Conservation (phyloP, 2,888 invertebrate genomes). For the Rhorus exstirpatorius region DNA sequence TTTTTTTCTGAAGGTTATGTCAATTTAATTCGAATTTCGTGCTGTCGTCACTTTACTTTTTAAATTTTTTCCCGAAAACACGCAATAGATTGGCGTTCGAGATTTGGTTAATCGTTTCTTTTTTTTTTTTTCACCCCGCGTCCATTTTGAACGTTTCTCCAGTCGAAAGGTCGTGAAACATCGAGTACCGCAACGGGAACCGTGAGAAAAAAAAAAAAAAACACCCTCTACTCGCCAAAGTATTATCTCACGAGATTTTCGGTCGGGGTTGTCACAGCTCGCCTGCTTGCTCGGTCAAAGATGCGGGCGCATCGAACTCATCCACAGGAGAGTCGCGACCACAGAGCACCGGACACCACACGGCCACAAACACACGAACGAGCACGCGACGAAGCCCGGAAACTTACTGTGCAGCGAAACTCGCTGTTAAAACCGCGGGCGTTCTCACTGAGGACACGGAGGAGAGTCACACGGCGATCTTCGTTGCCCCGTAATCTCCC, state of each 20-base stretch:
- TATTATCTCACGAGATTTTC: too few species aligned
- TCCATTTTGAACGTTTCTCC: constrained; percentile 34
- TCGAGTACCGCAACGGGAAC: too few species aligned
- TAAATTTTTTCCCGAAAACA: background rate
- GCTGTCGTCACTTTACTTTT: background rate
- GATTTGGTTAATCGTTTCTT: constrained; percentile 1
- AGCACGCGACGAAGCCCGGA: constrained; percentile 50
- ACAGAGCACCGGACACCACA: background rate
- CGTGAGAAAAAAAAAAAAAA: background rate
- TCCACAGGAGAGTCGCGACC: constrained; percentile 22
- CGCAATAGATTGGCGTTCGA: too few species aligned
- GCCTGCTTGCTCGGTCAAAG: constrained; percentile 7
- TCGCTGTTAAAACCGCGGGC: constrained; percentile 20
- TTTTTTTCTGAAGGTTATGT: constrained; percentile 1
- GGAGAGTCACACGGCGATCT: constrained; percentile 4
- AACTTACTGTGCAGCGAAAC: constrained; percentile 50
- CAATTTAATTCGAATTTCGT: background rate
- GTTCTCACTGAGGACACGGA: background rate
- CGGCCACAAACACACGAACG: constrained; percentile 4
- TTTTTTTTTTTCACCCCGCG: constrained; percentile 5
- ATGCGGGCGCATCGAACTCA: constrained; percentile 49
- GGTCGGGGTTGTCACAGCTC: too few species aligned
- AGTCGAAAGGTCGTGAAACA: constrained; percentile 8
- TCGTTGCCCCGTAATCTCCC: too few species aligned
- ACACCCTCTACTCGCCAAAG: too few species aligned